Base-by-base conservation (phyloP, 2,888 invertebrate species). In the Agrotis ipsilon region DNA sequence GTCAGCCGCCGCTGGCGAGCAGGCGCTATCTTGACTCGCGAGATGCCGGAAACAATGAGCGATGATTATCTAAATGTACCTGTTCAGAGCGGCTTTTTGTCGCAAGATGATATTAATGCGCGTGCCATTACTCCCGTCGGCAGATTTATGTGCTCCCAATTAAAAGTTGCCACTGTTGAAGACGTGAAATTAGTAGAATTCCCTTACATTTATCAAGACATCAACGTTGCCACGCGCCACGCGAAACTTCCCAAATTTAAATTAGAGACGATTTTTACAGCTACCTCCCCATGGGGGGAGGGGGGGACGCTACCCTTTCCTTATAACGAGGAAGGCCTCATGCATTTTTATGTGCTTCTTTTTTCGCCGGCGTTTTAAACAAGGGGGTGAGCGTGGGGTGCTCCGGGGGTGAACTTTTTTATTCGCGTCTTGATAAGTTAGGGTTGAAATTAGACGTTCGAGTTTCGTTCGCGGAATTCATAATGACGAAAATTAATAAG, bases 271-370 rank as follows among this genome's bases (percentile, higher is more conserved):
- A 96, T 96, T 96, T 96, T 96, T 96, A 95, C 96, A 96, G 95
- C 96, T 94, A 94, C 96, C 96, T 94, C 95, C 95, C 93, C 86
- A 78, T 86, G 88, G 91, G 91, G 91, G 86, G 43, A 82, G 84
- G 88, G 93, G 94, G 94, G 92, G 90, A 85, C 88, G 93, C 94
- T 96, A 95, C 96, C 96, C 96, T 96, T 96, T 96, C 96, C 96
- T 96, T 96, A 96, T 96, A 96, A 96, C 96, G 96, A 96, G 96
- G 96, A 96, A 95, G 96, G 96, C 96, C 96, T 96, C 96, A 96
- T 96, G 96, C 96, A 96, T 96, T 96, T 96, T 96, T 96, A 96
- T 96, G 96, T 96, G 96, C 96, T 96, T 96, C 96, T 96, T 96
- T 96, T 96, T 96, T 96, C 96, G 96, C 90, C 94, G 94, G 96